A percentile compares a stretch with the other conserved stretches of the same genome.
Conservation (phyloP, 2,797 vertebrate species). For the Fratercula arctica region DNA sequence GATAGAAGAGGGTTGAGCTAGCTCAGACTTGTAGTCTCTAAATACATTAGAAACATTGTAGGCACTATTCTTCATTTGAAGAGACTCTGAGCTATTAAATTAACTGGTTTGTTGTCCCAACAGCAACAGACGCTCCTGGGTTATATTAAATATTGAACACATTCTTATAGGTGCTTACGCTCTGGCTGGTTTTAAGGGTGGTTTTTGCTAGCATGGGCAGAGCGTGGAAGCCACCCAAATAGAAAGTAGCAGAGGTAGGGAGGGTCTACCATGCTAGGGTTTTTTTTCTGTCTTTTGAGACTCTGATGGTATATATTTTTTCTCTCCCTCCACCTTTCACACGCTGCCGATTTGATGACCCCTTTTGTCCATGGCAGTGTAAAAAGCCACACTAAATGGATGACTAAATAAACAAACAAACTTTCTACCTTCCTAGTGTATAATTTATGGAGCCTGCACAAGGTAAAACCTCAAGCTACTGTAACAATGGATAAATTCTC, state of each 20-base stretch:
- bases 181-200: neutral
- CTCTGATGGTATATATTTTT: neutral
- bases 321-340: neutral
- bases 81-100: conserved; percentile 4
- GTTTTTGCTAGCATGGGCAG: neutral
- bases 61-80: neutral
- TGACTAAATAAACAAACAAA: neutral
- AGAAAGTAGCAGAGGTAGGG: neutral
- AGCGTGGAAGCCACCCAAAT: neutral
- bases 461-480: neutral
- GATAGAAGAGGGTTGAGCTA: neutral
- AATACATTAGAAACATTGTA: neutral
- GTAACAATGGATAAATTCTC: neutral
- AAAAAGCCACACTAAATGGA: neutral
- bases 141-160: neutral
- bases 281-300: neutral
- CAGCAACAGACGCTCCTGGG: neutral
- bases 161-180: neutral
- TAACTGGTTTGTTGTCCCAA: neutral
- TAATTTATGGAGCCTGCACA: neutral
- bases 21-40: neutral
- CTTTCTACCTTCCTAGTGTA: neutral
- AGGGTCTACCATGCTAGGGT: fast-evolving
- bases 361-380: neutral
- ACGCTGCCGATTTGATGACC: neutral